These are phyloP conservation scores for Pao palembangensis DNA, from an alignment of 2,113 vertebrate species.

Conservation along the genomic window DNA sequence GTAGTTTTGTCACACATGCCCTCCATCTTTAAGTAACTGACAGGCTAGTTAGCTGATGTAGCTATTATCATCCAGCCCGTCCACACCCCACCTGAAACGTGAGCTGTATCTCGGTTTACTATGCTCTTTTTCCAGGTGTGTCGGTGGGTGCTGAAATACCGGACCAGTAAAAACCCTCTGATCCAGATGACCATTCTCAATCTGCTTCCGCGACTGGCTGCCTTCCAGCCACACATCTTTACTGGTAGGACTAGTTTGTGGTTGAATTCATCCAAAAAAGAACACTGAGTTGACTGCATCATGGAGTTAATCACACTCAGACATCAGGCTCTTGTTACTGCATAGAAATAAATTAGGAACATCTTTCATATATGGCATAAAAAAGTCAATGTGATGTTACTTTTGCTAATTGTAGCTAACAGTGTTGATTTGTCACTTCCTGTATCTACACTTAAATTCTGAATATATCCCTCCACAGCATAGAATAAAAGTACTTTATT, in stretches of 20 bases:
- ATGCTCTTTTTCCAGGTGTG: slow-evolving; percentile 80
- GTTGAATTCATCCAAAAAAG: background rate
- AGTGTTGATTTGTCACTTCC: background rate
- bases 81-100: too few species aligned
- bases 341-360: too few species aligned
- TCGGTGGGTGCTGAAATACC: slow-evolving; percentile 95
- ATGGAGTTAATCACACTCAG: too few species aligned
- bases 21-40: too few species aligned
- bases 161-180: slow-evolving; percentile 91
- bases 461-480: too few species aligned
- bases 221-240: slow-evolving; percentile 90
- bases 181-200: slow-evolving; percentile 98
- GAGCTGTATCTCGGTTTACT: too few species aligned
- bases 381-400: background rate
- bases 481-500: too few species aligned
- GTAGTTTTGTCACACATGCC: slow-evolving; percentile 54
- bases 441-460: too few species aligned
- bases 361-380: too few species aligned
- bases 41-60: slow-evolving; percentile 7
- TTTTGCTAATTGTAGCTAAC: background rate
- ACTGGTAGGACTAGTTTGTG: slow-evolving; percentile 77
- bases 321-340: too few species aligned
- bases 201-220: slow-evolving; percentile 89
- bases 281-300: too few species aligned
- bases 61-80: background rate